Conservation (phyloP, 2,113 vertebrate species). For the Tachysurus vachellii region DNA sequence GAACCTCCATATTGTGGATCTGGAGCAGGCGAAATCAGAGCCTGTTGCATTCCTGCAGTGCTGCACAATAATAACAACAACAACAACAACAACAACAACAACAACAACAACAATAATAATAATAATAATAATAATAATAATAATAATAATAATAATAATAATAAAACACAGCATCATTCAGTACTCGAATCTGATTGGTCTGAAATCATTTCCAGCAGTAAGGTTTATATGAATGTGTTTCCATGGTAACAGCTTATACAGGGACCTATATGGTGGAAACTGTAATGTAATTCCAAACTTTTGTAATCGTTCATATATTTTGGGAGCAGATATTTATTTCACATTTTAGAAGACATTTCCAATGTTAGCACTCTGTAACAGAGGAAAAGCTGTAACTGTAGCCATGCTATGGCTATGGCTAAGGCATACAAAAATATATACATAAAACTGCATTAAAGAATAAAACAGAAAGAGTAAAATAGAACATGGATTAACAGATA, state of each 20-base stretch:
- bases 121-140: no score
- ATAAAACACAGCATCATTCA: background rate
- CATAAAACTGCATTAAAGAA: no score
- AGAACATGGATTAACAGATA: background rate
- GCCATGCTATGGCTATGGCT: background rate
- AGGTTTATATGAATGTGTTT: background rate
- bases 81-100: background rate
- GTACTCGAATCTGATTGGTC: background rate
- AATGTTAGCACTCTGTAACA: background rate
- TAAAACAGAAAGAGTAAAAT: background rate
- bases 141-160: no score
- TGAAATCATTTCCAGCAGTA: background rate
- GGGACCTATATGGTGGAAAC: background rate
- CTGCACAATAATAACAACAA: background rate
- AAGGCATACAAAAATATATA: no score
- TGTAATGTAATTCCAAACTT: background rate
- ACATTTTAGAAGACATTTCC: background rate
- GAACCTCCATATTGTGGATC: background rate
- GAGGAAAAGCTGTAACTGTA: background rate
- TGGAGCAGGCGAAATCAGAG: background rate
- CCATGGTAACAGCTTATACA: background rate
- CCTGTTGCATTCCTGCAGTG: slow-evolving; percentile 37
- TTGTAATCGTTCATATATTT: background rate
- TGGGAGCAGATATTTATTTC: background rate
- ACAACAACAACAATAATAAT: no score